These are phyloP conservation scores for Paraplagusia blochii DNA, from an alignment of 2,113 vertebrate species.

Conservation along the genomic window DNA sequence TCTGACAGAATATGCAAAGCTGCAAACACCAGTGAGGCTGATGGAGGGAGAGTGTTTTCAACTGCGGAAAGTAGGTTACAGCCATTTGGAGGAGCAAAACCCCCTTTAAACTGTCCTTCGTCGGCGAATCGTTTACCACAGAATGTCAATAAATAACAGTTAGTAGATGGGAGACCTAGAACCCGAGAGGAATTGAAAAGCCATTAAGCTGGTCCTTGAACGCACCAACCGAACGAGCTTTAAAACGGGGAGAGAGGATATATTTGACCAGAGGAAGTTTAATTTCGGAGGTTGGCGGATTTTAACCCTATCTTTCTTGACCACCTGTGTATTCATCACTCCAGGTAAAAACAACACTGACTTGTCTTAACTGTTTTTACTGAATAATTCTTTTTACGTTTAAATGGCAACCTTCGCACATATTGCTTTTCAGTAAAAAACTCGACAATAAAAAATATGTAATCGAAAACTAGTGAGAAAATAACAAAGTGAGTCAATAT, in stretches of 20 bases:
- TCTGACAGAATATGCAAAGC: constrained; percentile 67
- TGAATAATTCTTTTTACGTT: background rate
- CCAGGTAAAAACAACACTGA: constrained; percentile 33
- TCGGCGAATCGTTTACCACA: background rate
- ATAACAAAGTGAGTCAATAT: too few species aligned
- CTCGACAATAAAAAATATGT: too few species aligned
- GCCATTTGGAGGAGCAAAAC: background rate
- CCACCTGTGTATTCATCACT: constrained; percentile 19
- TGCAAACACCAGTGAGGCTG: constrained; percentile 20
- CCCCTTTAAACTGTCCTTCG: background rate
- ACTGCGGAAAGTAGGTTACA: background rate
- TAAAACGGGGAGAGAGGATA: background rate
- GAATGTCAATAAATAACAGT: constrained; percentile 12
- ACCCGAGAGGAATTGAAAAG: background rate
- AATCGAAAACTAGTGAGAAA: too few species aligned
- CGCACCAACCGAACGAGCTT: background rate
- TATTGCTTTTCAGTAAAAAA: too few species aligned
- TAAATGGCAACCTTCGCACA: too few species aligned
- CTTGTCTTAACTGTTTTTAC: background rate
- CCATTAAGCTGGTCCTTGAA: background rate
- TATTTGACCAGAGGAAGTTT: background rate
- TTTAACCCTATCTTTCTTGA: background rate
- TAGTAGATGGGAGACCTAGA: constrained; percentile 11
- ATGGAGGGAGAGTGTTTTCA: background rate
- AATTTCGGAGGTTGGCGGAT: background rate